Evolutionary conservation across 2,113 vertebrate species (phyloP).

Genomic region (Myodes glareolus): DNA sequence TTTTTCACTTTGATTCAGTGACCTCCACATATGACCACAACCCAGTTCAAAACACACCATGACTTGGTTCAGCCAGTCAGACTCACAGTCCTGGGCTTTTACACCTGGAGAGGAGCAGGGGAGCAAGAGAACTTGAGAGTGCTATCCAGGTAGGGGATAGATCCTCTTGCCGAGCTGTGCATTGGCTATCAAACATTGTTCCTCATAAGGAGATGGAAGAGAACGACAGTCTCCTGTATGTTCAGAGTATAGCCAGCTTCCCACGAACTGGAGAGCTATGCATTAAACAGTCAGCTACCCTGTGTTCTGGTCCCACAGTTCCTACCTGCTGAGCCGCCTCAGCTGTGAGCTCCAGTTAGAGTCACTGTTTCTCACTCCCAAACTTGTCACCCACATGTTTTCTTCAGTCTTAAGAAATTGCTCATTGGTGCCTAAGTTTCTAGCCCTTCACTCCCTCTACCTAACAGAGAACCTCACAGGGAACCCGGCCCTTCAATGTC

Average conservation of each 20-base stretch:
- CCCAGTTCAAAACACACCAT: background rate
- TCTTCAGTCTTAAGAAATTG: background rate
- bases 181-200: background rate
- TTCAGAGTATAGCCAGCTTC: background rate
- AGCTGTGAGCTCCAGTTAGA: background rate
- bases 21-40: background rate
- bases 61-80: background rate
- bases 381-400: background rate
- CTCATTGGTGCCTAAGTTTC: background rate
- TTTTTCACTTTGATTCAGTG: background rate
- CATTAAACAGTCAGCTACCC: background rate
- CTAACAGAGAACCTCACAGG: background rate
- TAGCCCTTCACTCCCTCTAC: background rate
- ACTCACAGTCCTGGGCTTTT: background rate
- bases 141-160: background rate
- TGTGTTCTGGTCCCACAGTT: background rate
- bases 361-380: background rate
- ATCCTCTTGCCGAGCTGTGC: background rate
- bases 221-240: fast-evolving
- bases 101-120: background rate
- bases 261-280: background rate
- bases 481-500: background rate
- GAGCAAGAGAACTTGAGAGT: background rate
- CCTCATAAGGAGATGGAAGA: background rate
- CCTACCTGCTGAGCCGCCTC: background rate